These are phyloP conservation scores for Anolis sagrei DNA, from an alignment of 2,113 vertebrate species.

Conservation along the genomic window DNA sequence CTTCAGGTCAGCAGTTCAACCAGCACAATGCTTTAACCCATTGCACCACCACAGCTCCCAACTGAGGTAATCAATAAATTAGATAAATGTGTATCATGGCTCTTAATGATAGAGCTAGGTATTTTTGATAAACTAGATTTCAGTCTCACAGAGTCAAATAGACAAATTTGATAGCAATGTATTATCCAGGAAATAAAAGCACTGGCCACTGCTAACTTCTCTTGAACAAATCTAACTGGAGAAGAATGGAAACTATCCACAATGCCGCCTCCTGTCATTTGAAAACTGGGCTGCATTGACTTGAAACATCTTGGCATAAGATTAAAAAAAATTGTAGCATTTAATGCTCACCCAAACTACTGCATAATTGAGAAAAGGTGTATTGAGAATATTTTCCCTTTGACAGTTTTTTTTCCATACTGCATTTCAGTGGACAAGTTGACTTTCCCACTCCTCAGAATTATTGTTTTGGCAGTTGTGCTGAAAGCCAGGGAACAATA, in stretches of 20 bases:
- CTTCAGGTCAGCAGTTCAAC: no score
- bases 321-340: neutral
- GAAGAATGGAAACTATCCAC: neutral
- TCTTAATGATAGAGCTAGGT: neutral
- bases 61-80: neutral
- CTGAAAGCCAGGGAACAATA: conserved; percentile 16
- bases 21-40: no score
- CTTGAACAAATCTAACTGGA: neutral
- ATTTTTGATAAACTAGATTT: conserved; percentile 32
- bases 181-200: conserved; percentile 19
- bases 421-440: neutral
- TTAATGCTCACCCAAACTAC: neutral
- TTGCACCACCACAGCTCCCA: no score
- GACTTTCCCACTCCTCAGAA: conserved; percentile 20
- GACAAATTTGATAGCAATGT: neutral
- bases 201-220: neutral
- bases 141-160: neutral
- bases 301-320: neutral
- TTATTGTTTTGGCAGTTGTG: conserved; percentile 21
- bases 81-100: neutral
- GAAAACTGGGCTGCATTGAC: neutral
- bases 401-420: neutral
- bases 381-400: neutral
- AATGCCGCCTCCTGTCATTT: neutral
- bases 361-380: neutral